phyloP scores from a whole-genome alignment of 1,140 invertebrate species.

The Chymomyza costata region DNA sequence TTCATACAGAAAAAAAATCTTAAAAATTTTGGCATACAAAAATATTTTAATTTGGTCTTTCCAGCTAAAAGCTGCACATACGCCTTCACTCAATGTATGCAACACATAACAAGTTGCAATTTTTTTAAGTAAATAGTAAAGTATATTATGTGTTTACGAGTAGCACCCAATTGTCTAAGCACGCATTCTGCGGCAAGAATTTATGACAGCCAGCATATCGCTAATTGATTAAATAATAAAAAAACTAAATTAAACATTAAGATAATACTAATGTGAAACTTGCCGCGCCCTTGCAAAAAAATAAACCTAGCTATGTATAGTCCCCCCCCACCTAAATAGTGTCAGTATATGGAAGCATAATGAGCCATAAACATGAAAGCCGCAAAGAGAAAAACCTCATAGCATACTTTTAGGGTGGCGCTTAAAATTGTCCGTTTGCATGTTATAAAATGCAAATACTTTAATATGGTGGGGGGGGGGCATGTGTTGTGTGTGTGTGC shows the following conservation, averaged over 20 bases:
- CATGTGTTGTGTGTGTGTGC: conserved; percentile 1
- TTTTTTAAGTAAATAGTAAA: too few species aligned
- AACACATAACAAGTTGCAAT: too few species aligned
- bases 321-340: conserved; percentile 44
- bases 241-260: conserved; percentile 71
- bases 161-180: too few species aligned
- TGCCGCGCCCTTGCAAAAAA: conserved; percentile 49
- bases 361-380: conserved; percentile 54
- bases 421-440: conserved; percentile 8
- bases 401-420: conserved; percentile 31
- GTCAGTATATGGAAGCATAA: conserved; percentile 72
- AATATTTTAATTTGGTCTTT: too few species aligned
- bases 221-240: conserved; percentile 65
- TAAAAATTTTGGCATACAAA: too few species aligned
- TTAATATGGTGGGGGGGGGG: conserved; percentile 36
- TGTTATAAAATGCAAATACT: conserved; percentile 34
- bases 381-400: conserved; percentile 30
- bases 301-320: conserved; percentile 42
- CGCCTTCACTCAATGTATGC: too few species aligned
- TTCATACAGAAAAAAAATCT: too few species aligned
- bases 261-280: conserved; percentile 69
- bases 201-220: too few species aligned
- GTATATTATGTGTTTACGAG: too few species aligned
- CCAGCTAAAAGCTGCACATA: too few species aligned
- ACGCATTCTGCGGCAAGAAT: too few species aligned